These are phyloP conservation scores for Whitmania pigra DNA, from an alignment of 1,140 invertebrate genomes.

Conservation along the genomic window DNA sequence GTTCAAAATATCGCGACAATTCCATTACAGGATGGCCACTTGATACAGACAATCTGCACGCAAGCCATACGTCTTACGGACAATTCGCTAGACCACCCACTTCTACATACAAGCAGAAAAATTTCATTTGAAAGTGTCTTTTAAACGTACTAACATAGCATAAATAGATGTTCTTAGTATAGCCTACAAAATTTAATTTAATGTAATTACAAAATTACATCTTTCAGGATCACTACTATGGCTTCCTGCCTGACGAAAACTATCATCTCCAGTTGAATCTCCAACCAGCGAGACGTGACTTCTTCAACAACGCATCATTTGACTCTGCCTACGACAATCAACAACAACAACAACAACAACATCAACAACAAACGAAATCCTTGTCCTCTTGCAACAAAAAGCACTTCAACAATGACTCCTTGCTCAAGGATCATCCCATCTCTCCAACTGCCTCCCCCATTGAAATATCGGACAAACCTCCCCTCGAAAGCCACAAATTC, in stretches of 20 bases:
- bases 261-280: not conserved
- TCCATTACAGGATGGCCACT: conserved; percentile 10
- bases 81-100: too few species aligned
- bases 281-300: not conserved
- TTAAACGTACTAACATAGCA: too few species aligned
- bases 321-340: not conserved
- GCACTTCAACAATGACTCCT: too few species aligned
- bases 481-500: not conserved
- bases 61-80: not conserved
- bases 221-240: conserved; percentile 4
- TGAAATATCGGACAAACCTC: not conserved
- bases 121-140: too few species aligned
- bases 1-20: conserved; percentile 14
- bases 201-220: too few species aligned
- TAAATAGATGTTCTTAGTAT: too few species aligned
- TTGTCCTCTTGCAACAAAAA: conserved; percentile 8
- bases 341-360: not conserved
- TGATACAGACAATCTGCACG: conserved; percentile 12
- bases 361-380: not conserved
- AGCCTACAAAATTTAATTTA: too few species aligned
- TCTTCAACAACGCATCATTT: not conserved
- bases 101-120: too few species aligned
- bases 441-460: not conserved
- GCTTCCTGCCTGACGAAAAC: conserved; percentile 10
- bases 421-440: not conserved